Percentiles rank a stretch among this genome's conserved stretches.
phyloP scores from a whole-genome alignment of 2,113 vertebrate species.

The Geococcyx californianus region DNA sequence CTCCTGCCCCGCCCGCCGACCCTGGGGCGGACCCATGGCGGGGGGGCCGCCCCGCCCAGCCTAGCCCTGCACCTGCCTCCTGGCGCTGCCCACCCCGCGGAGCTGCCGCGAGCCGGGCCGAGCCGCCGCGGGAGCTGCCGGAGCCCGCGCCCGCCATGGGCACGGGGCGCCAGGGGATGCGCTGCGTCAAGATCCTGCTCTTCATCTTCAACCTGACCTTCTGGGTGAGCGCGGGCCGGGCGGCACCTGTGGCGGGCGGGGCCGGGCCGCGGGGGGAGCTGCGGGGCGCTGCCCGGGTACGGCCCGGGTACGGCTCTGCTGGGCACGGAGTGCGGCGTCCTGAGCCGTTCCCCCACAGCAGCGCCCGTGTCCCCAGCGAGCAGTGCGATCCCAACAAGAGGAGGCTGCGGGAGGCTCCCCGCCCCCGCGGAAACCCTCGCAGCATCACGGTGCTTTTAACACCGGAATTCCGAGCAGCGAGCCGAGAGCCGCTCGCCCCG shows the following conservation, averaged over 20 bases:
- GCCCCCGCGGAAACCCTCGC: too few relatives aligned
- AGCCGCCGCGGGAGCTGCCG: not conserved
- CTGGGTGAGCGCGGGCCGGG: conserved; percentile 84
- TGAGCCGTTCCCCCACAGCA: too few relatives aligned
- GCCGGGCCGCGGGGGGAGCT: too few relatives aligned
- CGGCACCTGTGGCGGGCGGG: not conserved
- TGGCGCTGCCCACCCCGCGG: not conserved
- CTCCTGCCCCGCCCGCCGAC: not conserved
- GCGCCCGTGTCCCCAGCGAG: too few relatives aligned
- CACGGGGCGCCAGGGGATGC: conserved; percentile 86
- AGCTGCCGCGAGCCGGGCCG: not conserved
- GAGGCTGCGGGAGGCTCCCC: not conserved
- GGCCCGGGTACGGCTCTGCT: not conserved
- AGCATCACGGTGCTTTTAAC: not conserved
- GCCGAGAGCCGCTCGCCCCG: not conserved
- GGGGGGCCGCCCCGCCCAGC: not conserved
- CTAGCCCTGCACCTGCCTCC: not conserved
- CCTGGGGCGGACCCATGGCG: not conserved
- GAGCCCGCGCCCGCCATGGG: conserved; percentile 75
- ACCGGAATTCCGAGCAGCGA: rapidly evolving
- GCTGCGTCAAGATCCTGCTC: conserved; percentile 90
- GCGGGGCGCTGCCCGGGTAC: too few relatives aligned
- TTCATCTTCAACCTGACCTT: conserved; percentile 93
- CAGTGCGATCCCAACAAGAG: not conserved
- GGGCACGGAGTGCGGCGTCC: too few relatives aligned